A percentile compares a stretch with the other conserved stretches of the same genome.
phyloP scores from a whole-genome alignment of 2,797 vertebrate species.

The Lerista edwardsae region DNA sequence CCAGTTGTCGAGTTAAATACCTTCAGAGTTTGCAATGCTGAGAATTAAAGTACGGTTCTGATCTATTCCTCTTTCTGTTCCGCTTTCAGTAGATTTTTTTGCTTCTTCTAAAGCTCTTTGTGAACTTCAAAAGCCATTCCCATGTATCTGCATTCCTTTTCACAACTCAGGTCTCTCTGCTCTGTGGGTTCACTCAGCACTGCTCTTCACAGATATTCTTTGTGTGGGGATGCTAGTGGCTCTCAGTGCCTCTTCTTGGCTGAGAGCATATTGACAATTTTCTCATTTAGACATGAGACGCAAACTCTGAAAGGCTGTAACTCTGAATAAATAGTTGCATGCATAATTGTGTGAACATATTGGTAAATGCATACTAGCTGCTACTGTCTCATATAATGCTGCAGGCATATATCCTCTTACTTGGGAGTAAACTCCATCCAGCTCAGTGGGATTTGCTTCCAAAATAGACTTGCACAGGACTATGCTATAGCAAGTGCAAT shows the following conservation, averaged over 20 bases:
- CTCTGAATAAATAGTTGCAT: constrained; percentile 62
- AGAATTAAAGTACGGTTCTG: constrained; percentile 41
- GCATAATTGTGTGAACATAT: constrained; percentile 61
- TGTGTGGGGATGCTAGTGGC: constrained; percentile 18
- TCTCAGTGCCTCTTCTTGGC: constrained; percentile 42
- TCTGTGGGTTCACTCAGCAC: background rate
- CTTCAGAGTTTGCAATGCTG: constrained; percentile 36
- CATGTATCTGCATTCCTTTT: constrained; percentile 1
- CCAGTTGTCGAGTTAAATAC: constrained; percentile 57
- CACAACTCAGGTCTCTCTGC: background rate
- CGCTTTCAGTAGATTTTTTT: constrained; percentile 23
- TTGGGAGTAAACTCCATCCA: too few relatives aligned
- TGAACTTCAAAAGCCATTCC: constrained; percentile 44
- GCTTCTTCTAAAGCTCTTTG: constrained; percentile 33
- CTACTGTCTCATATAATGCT: background rate
- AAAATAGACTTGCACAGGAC: too few relatives aligned
- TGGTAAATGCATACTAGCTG: constrained; percentile 45
- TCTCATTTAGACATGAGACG: constrained; percentile 62
- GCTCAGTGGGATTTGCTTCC: too few relatives aligned
- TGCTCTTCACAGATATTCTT: constrained; percentile 41
- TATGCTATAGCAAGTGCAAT: constrained; percentile 49
- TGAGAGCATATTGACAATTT: constrained; percentile 44
- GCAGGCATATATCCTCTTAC: too few relatives aligned
- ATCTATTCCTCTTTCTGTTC: constrained; percentile 22
- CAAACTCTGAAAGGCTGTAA: constrained; percentile 60